Conservation (phyloP, 2,888 invertebrate species). For the Limnephilus auricula region DNA sequence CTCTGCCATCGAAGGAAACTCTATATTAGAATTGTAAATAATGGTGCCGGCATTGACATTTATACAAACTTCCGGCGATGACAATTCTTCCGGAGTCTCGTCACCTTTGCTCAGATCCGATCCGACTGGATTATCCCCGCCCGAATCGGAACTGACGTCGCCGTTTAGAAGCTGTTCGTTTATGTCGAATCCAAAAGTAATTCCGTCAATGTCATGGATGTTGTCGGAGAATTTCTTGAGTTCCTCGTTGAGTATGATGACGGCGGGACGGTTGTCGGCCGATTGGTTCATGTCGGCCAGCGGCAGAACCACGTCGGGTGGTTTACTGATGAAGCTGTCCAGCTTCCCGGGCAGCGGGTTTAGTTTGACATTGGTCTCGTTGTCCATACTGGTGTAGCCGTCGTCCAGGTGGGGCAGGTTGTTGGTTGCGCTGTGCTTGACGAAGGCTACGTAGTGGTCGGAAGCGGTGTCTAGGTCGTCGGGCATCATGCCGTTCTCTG, state of each 20-base stretch:
- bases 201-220: conserved; percentile 80
- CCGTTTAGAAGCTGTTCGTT: conserved; percentile 84
- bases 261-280: conserved; percentile 81
- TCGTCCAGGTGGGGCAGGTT: conserved; percentile 32
- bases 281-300: conserved; percentile 68
- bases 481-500: neutral
- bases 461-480: conserved; percentile 39
- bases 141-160: conserved; percentile 67
- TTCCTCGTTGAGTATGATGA: conserved; percentile 84
- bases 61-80: neutral
- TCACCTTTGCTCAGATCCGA: conserved; percentile 29
- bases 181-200: conserved; percentile 89
- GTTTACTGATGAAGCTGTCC: conserved; percentile 67
- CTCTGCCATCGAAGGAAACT: conserved; percentile 65
- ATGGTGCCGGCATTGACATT: conserved; percentile 24
- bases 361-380: conserved; percentile 37
- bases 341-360: conserved; percentile 54
- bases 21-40: conserved; percentile 65
- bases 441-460: conserved; percentile 60
- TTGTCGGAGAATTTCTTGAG: conserved; percentile 70
- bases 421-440: conserved; percentile 51
- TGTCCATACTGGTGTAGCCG: conserved; percentile 29
- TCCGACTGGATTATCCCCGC: neutral
- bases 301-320: conserved; percentile 71
- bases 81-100: conserved; percentile 35